Evolutionary conservation across 1,140 invertebrate species (phyloP), one percentile per base, ranked within the genome.

Genomic region (Apis cerana): DNA sequence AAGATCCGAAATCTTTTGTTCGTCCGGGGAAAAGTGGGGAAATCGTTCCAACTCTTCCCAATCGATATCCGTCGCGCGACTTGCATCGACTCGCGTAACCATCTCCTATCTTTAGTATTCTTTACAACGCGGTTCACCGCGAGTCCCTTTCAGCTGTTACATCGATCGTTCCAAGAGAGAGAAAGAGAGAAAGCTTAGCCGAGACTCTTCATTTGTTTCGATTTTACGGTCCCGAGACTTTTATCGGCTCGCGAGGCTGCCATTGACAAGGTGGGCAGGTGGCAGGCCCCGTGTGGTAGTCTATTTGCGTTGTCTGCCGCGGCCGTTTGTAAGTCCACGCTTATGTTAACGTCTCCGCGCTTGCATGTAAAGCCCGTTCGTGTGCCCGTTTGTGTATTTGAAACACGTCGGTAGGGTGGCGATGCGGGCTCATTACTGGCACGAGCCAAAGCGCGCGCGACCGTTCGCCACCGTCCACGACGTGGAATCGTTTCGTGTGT

Each of bases 401-500:
- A 93, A 93, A 93, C 92, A 93, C 92, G 92, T 92, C 86, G 88
- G 86, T 87, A 89, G 89, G 87, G 87, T 76, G 85, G 58, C 75
- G 83, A 94, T 94, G 93, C 93, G 93, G 93, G 93, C 91, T 93
- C 92, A 93, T 94, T 93, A 94, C 91, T 89, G 93, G 92, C 93
- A 94, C 93, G 93, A 94, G 93, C 92, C 93, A 92, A 92, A 90
- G 89, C 87, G 76, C 85, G 76, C 85, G 85, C 78, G 81, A 87
- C 80, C 78, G n/a, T 64, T 70, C 43, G 54, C 23, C 62, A 80
- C 80, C 80, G 75, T 67, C 80, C 62, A 80, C 75, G 4, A 5
- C 33, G 33, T 33, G 75, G 68, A 76, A 83, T 86, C 85, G 75
- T 87, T 87, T 75, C 85, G 85, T 83, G 83, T 33, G 10, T 43